phyloP scores from a whole-genome alignment of 1,140 invertebrate species.

The Caligus rogercresseyi region DNA sequence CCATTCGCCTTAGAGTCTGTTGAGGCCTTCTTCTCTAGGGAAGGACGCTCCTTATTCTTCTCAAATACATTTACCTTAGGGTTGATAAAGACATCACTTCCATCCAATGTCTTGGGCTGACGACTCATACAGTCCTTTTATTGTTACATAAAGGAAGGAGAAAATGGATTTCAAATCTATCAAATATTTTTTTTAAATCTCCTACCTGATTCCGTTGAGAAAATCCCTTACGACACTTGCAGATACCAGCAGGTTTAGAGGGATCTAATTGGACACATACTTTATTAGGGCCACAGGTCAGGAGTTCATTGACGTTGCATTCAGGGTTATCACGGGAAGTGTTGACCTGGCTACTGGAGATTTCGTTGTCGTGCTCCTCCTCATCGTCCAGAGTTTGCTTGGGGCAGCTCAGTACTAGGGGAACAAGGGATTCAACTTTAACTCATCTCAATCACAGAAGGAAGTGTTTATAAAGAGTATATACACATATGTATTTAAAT shows the following conservation, averaged over 20 bases:
- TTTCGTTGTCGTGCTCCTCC: no score
- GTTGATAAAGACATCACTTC: background rate
- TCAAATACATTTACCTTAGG: background rate
- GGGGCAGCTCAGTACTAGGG: background rate
- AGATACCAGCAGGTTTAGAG: background rate
- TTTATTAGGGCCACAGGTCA: conserved; percentile 2
- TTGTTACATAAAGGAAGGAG: background rate
- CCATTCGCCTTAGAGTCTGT: background rate
- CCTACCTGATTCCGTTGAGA: background rate
- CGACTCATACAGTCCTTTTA: background rate
- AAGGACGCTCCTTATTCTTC: background rate
- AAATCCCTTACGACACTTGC: conserved; percentile 9
- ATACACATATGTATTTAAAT: no score
- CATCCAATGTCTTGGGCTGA: background rate
- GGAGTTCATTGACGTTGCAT: conserved; percentile 5
- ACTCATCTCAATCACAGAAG: no score
- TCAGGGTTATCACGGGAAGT: no score
- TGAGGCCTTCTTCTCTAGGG: background rate
- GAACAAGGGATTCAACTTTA: no score
- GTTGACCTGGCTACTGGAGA: background rate
- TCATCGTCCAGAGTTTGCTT: no score
- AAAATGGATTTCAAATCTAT: background rate
- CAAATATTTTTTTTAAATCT: background rate
- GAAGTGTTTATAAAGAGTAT: no score
- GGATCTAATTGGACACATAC: conserved; percentile 9